Conservation (phyloP, 2,888 invertebrate genomes). For the Habrosyne pyritoides region DNA sequence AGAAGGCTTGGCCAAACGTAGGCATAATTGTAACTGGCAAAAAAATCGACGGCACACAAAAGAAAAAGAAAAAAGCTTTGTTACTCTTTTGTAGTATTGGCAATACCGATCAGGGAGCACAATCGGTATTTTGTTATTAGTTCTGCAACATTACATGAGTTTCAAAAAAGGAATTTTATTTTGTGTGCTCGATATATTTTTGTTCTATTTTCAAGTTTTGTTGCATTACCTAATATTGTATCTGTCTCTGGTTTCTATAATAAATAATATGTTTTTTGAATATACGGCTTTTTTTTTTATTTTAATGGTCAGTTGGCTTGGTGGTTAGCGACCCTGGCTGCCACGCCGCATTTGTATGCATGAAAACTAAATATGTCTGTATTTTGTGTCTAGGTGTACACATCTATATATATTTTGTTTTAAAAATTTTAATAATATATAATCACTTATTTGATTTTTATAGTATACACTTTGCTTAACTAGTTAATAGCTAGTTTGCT, state of each 20-base stretch:
- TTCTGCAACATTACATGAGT: background rate
- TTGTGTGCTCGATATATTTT: background rate
- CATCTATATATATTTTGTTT: too few species aligned
- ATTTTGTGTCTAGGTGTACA: too few species aligned
- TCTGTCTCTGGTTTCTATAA: background rate
- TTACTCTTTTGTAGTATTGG: background rate
- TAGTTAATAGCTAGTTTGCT: too few species aligned
- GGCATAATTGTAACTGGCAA: background rate
- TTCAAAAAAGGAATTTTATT: background rate
- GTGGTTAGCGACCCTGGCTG: too few species aligned
- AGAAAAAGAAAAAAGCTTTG: background rate
- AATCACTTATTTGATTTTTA: too few species aligned
- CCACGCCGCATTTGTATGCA: too few species aligned
- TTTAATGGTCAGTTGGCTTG: too few species aligned
- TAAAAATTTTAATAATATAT: too few species aligned
- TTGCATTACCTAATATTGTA: background rate
- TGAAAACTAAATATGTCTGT: too few species aligned
- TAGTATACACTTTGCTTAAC: too few species aligned
- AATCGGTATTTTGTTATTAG: background rate
- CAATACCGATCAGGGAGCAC: background rate
- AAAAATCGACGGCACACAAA: background rate
- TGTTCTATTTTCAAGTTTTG: background rate
- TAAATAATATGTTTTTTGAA: background rate
- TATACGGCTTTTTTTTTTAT: too few species aligned
- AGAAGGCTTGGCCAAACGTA: background rate